These are phyloP conservation scores for Salmo trutta DNA, from an alignment of 2,797 vertebrate genomes.

Conservation along the genomic window DNA sequence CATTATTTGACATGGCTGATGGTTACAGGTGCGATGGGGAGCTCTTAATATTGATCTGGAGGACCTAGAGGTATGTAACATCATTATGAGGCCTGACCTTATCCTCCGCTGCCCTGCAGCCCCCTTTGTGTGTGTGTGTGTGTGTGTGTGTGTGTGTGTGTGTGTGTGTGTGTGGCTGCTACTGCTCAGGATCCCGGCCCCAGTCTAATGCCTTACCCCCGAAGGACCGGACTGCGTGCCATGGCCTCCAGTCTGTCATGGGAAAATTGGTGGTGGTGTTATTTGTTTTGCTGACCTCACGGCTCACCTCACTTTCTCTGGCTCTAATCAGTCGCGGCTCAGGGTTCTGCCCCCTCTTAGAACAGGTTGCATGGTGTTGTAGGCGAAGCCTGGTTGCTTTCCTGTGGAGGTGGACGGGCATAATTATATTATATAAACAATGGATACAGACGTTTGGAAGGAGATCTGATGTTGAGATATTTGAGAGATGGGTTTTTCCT, in stretches of 20 bases:
- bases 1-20: constrained; percentile 71
- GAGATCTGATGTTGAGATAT: not conserved
- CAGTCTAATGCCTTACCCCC: constrained; percentile 51
- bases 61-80: constrained; percentile 81
- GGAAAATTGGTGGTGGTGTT: constrained; percentile 73
- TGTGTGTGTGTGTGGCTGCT: not conserved
- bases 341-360: constrained; percentile 7
- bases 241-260: constrained; percentile 50
- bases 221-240: constrained; percentile 52
- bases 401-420: not conserved
- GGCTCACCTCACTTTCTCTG: constrained; percentile 56
- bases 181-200: constrained; percentile 30
- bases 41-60: constrained; percentile 76
- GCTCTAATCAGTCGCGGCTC: constrained; percentile 51
- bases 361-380: not conserved
- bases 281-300: constrained; percentile 79
- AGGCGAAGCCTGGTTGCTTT: not conserved
- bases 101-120: constrained; percentile 79
- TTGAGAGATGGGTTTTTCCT: not conserved
- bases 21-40: constrained; percentile 67
- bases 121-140: constrained; percentile 6
- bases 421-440: not conserved
- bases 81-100: constrained; percentile 81
- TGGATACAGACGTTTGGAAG: not conserved
- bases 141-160: too few relatives aligned